phyloP scores from a whole-genome alignment of 2,888 invertebrate genomes.

The Amiota communis region DNA sequence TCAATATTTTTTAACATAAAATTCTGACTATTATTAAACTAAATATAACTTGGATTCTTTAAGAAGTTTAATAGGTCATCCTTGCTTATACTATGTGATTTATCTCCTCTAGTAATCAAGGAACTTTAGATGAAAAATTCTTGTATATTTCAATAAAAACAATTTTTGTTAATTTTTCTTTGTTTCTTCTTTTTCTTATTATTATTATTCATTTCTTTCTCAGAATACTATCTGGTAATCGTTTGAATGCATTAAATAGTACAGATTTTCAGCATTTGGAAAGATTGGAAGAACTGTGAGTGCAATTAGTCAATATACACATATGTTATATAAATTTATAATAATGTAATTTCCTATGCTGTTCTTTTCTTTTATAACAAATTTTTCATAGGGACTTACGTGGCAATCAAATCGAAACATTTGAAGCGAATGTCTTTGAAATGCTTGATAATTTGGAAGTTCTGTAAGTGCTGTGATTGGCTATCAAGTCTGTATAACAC shows the following conservation, averaged over 20 bases:
- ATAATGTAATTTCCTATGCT: conserved; percentile 1
- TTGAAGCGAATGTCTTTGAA: conserved; percentile 69
- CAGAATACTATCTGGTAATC: conserved; percentile 70
- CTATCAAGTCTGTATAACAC: conserved; percentile 1
- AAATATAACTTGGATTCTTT: no score
- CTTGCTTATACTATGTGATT: no score
- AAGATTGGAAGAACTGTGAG: conserved; percentile 68
- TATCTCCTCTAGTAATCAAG: no score
- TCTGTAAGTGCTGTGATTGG: conserved; percentile 68
- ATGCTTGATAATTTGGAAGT: conserved; percentile 72
- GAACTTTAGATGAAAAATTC: no score
- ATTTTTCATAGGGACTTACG: conserved; percentile 73
- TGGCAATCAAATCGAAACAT: conserved; percentile 72
- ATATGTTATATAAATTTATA: conserved; percentile 21
- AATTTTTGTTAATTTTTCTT: conserved; percentile 18
- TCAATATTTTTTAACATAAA: no score
- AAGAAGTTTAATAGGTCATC: no score
- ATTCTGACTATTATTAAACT: no score
- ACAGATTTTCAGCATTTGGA: conserved; percentile 63
- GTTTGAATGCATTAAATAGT: conserved; percentile 57
- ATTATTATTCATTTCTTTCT: conserved; percentile 24
- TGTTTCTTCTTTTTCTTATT: conserved; percentile 33
- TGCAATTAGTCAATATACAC: no score
- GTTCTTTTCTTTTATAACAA: background rate
- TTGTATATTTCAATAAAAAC: background rate